These are phyloP conservation scores for Drosophila seguyi DNA, from an alignment of 1,140 invertebrate genomes.

Conservation along the genomic window DNA sequence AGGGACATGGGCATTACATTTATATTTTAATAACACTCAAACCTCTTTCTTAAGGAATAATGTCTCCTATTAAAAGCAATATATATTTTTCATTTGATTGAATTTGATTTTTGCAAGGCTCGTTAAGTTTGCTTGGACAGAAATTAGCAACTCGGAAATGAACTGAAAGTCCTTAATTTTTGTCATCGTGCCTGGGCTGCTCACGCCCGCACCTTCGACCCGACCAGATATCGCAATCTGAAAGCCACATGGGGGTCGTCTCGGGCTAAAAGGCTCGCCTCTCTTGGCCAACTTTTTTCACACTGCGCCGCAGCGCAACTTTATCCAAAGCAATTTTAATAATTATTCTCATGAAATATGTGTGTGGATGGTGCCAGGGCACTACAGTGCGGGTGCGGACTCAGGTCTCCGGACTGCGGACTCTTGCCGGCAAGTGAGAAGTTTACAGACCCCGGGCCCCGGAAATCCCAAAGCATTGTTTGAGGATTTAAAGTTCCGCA, in stretches of 20 bases:
- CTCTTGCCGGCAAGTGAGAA: slow-evolving; percentile 40
- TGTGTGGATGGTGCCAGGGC: slow-evolving; percentile 41
- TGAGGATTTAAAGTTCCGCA: slow-evolving; percentile 61
- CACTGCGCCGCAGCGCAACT: slow-evolving; percentile 47
- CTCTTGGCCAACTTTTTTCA: slow-evolving; percentile 51
- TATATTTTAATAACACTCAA: no score
- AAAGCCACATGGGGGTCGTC: slow-evolving; percentile 51
- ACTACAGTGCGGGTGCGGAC: slow-evolving; percentile 18
- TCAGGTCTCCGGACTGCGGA: slow-evolving; percentile 13
- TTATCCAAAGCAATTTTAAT: slow-evolving; percentile 79
- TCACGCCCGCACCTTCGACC: slow-evolving; percentile 13
- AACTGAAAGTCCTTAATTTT: neutral
- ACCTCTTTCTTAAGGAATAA: neutral
- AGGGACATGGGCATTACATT: no score
- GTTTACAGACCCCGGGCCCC: slow-evolving; percentile 25
- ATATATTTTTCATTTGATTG: neutral
- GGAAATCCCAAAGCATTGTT: slow-evolving; percentile 60
- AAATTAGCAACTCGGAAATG: neutral
- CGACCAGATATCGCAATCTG: slow-evolving; percentile 32
- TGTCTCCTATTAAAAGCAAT: neutral
- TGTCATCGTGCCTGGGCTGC: neutral
- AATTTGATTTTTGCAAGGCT: neutral
- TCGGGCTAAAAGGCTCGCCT: slow-evolving; percentile 33
- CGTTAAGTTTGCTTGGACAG: neutral
- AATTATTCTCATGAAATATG: slow-evolving; percentile 80